A percentile compares a stretch with the other conserved stretches of the same genome.
Conservation (phyloP, 2,797 vertebrate species). For the Sebastes minor region DNA sequence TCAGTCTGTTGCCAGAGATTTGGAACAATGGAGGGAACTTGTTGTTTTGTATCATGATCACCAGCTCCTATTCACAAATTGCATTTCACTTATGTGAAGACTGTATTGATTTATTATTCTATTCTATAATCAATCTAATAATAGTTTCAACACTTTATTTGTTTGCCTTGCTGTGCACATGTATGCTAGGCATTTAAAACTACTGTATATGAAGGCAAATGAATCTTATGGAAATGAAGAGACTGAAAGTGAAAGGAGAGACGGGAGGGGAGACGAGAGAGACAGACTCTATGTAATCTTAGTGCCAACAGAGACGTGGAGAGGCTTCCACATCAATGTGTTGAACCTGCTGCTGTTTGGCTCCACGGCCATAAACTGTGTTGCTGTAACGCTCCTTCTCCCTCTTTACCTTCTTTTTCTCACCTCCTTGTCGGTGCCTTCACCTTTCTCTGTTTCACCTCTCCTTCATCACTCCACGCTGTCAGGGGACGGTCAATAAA, state of each 20-base stretch:
- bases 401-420: neutral
- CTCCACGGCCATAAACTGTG: neutral
- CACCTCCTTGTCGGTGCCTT: neutral
- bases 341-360: conserved; percentile 17
- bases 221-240: neutral
- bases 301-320: conserved; percentile 13
- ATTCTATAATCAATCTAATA: neutral
- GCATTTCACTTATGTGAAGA: neutral
- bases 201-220: neutral
- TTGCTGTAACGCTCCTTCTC: neutral
- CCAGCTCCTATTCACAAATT: neutral
- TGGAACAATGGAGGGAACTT: neutral
- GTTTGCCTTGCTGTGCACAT: neutral
- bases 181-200: neutral
- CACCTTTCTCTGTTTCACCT: neutral
- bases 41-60: neutral
- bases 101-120: neutral
- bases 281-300: neutral
- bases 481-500: conserved; percentile 22
- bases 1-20: neutral
- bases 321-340: conserved; percentile 30
- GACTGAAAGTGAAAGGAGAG: neutral
- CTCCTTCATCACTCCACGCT: neutral
- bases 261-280: neutral
- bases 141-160: neutral